Evolutionary conservation across 1,140 invertebrate species (phyloP).

Genomic region (Brachionus angularis): DNA sequence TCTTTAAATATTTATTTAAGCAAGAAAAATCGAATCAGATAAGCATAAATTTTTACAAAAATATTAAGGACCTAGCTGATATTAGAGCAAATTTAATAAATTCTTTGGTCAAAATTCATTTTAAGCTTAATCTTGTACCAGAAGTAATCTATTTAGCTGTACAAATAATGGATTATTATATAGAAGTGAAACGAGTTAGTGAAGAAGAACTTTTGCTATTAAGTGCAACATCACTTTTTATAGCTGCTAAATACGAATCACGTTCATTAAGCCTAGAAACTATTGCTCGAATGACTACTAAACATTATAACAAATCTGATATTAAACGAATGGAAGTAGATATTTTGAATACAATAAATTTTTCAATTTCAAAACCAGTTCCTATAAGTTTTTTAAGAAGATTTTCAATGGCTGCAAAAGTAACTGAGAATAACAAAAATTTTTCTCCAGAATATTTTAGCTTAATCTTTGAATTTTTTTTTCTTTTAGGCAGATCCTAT

Average conservation of each 20-base stretch:
- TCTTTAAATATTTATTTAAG: not conserved
- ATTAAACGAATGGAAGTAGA: not conserved
- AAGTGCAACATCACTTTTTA: not conserved
- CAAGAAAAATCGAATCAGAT: not conserved
- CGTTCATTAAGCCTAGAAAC: not conserved
- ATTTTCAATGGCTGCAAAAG: not conserved
- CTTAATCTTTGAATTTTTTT: too few species aligned
- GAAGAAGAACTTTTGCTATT: not conserved
- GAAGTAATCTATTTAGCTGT: slow-evolving; percentile 17
- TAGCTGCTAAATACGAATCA: slow-evolving; percentile 6
- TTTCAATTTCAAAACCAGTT: not conserved
- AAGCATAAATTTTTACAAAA: not conserved
- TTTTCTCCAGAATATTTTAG: too few species aligned
- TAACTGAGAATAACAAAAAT: not conserved
- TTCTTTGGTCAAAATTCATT: not conserved
- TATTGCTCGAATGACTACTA: not conserved
- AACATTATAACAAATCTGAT: not conserved
- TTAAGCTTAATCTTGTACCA: slow-evolving; percentile 11
- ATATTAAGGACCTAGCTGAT: not conserved
- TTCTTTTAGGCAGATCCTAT: too few species aligned
- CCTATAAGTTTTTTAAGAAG: not conserved
- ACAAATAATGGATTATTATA: slow-evolving; percentile 23
- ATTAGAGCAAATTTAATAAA: not conserved
- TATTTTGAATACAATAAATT: slow-evolving; percentile 6
- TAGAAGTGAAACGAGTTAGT: not conserved